Evolutionary conservation across 2,888 invertebrate genomes (phyloP), one percentile per base, ranked within the genome.

Genomic region (Icerya purchasi): DNA sequence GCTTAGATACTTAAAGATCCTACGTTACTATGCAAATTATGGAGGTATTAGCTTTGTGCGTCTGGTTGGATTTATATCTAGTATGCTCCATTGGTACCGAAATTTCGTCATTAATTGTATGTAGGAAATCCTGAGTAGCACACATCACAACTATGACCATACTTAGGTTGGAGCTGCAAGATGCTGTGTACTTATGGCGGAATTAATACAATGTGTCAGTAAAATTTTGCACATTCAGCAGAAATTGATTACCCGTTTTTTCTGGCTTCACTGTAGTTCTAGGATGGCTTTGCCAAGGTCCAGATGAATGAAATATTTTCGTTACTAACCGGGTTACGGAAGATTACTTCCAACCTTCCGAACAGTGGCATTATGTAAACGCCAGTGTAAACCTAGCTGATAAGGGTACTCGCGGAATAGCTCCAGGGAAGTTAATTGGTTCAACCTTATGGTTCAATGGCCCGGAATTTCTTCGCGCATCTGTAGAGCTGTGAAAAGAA

Each of bases 91-190:
- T 53, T 22, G 18, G 21, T 8, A 22, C 8, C 1, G 2, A 23
- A 19, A n/a, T 22, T 20, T 20, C 5, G 20, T n/a, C 5, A 10
- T 53, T 61, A 8, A 20, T 51, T 21, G 36, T 68, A 22, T 65
- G 64, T 23, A 61, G 68, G 3, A 68, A 69, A 61, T 62, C 65
- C 2, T 59, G 66, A 18, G 66, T 68, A 19, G 66, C 68, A 2
- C 66, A 66, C 14, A n/a, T 67, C 3, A 68, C 67, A 58, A 61
- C 50, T 2, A 56, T 63, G 8, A 63, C 65, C 1, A 54, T 65
- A 5, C 67, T 67, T 5, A 61, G 66, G 55, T 60, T 67, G 10
- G n/a, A 68, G 61, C 61, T 67, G n/a, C 65, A 63, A 53, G 66
- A 57, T 8, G 66, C 66, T 2, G 21, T 65, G n/a, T n/a, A 24